Evolutionary conservation across 2,797 vertebrate species (phyloP).

Genomic region (Hozukius guyotensis): DNA sequence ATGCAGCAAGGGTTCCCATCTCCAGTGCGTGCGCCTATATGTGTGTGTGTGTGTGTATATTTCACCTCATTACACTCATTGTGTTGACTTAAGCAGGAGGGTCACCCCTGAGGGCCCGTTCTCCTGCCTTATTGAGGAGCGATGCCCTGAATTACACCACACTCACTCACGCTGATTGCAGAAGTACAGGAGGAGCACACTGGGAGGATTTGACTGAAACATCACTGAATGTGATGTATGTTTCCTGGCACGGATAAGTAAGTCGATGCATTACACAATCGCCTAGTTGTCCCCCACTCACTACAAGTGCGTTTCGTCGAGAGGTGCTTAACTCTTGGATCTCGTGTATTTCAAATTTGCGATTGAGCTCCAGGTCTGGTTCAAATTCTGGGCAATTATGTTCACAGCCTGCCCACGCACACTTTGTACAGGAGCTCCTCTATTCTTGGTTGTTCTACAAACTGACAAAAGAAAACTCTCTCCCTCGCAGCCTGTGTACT

Average conservation of each 20-base stretch:
- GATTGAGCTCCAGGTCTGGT: slow-evolving; percentile 26
- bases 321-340: slow-evolving; percentile 44
- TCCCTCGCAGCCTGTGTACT: slow-evolving; percentile 36
- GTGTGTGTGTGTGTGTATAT: slow-evolving; percentile 56
- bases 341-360: slow-evolving; percentile 38
- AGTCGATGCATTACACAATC: slow-evolving; percentile 25
- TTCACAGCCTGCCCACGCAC: slow-evolving; percentile 46
- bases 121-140: slow-evolving; percentile 59
- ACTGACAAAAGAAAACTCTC: slow-evolving; percentile 35
- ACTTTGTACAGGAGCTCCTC: slow-evolving; percentile 48
- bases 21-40: slow-evolving; percentile 5
- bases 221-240: background rate
- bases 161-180: slow-evolving; percentile 23
- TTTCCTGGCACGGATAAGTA: background rate
- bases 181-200: background rate
- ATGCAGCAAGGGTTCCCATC: slow-evolving; percentile 67
- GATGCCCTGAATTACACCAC: slow-evolving; percentile 63
- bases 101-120: slow-evolving; percentile 69
- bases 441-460: slow-evolving; percentile 61
- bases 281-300: slow-evolving; percentile 19
- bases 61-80: slow-evolving; percentile 77
- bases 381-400: slow-evolving; percentile 56
- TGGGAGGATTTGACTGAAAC: slow-evolving; percentile 15
- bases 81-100: slow-evolving; percentile 77
- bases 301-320: slow-evolving; percentile 30